A percentile compares a stretch with the other conserved stretches of the same genome.
phyloP scores from a whole-genome alignment of 2,113 vertebrate genomes.

The Aleadryas rufinucha region DNA sequence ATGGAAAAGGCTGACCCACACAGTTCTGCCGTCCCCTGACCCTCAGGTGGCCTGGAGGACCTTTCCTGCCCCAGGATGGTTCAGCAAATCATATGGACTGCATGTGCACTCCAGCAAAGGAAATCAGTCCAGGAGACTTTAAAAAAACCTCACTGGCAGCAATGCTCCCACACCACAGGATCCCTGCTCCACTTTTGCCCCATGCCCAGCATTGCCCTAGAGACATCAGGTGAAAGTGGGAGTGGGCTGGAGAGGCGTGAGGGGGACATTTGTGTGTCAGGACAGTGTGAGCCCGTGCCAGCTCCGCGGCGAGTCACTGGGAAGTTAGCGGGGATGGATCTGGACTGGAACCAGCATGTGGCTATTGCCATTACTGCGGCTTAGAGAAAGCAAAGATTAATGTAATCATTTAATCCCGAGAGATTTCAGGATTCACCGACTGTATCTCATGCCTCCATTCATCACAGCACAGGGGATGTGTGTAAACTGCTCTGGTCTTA shows the following conservation, averaged over 20 bases:
- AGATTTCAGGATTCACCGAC: conserved; percentile 29
- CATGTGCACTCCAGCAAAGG: background rate
- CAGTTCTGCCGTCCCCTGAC: background rate
- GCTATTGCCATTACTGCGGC: background rate
- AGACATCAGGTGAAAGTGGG: background rate
- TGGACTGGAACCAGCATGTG: conserved; percentile 16
- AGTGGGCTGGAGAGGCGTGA: background rate
- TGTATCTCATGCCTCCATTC: conserved; percentile 42
- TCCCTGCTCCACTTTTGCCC: rapidly evolving
- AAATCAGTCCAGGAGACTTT: background rate
- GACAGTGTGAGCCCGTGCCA: rapidly evolving
- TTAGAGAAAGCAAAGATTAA: conserved; percentile 59
- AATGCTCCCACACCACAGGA: background rate
- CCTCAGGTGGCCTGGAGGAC: background rate
- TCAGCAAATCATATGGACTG: background rate
- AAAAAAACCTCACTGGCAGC: background rate
- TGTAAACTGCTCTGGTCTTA: background rate
- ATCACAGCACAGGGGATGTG: background rate
- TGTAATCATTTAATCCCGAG: conserved; percentile 47
- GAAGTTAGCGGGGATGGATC: background rate
- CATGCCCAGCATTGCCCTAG: background rate
- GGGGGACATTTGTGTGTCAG: rapidly evolving
- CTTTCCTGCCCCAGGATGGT: background rate
- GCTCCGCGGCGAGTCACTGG: rapidly evolving
- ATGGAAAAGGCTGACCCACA: background rate